Base-by-base conservation (phyloP, 2,888 invertebrate genomes). In the Ariolimax columbianus region DNA sequence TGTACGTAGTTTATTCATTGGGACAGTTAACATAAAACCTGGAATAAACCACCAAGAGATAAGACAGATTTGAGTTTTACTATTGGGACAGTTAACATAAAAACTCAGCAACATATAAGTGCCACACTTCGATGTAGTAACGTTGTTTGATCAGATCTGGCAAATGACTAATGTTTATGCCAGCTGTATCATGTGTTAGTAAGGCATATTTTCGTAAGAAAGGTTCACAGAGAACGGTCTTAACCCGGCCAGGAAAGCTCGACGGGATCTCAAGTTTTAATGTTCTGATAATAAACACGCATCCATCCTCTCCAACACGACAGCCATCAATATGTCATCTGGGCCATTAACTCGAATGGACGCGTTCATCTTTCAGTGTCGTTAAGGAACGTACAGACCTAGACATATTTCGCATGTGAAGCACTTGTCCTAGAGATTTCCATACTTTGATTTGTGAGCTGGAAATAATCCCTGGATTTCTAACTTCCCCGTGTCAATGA, bases 301-400 rank as follows among this genome's bases (percentile, higher is more conserved):
- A 51, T 9, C 51, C 47, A 51, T 26, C 51, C 47, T 47, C 73
- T n/a, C 26, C 38, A 9, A 51, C 30, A 33, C 36, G 19, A 75
- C 30, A 0, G 51, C 75, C 30, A 75, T 51, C 51, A 75, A 75
- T 75, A 26, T 75, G 75, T 51, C 75, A 75, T 47, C 33, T 14
- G 9, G 33, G 75, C 75, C 51, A 75, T 75, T 75, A 75, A 75
- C 51, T 17, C 47, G 75, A 47, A 75, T 51, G 47, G 30, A 75
- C 36, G 75, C 51, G 33, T 75, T 19, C 51, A 33, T 75, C 33
- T 51, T 36, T 11, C 17, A 0, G 23, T 51, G 11, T 51, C 51
- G 30, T 9, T 30, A 43, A 38, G 3, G 40, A 72, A 72, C 26
- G 33, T 72, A 38, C 36, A 43, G n/a, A 75, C 2, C 47, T 19